These are phyloP conservation scores for Drosophila pachea DNA, from an alignment of 1,140 invertebrate species.

Conservation along the genomic window DNA sequence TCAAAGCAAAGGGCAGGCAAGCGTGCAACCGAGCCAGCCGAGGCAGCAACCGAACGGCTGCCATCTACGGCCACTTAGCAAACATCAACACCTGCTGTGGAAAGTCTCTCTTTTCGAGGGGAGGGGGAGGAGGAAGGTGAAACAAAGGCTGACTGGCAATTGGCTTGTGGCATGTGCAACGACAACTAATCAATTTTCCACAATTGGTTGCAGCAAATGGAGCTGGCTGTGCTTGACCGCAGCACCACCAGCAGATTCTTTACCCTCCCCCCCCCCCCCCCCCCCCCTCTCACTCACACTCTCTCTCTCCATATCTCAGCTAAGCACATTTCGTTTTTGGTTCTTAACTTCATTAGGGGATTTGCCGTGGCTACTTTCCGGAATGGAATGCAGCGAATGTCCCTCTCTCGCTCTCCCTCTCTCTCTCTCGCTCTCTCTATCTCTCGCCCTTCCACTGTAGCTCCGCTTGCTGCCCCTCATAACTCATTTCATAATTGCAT, in stretches of 20 bases:
- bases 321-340: constrained; percentile 4
- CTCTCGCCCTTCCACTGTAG: neutral
- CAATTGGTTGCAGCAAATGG: constrained; percentile 25
- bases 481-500: constrained; percentile 44
- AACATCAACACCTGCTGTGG: constrained; percentile 69
- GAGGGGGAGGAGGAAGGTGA: neutral
- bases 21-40: constrained; percentile 33
- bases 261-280: neutral
- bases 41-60: neutral
- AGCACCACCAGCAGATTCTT: neutral
- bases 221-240: constrained; percentile 47
- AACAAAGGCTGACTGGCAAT: constrained; percentile 69
- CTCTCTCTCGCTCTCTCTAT: neutral
- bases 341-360: constrained; percentile 67
- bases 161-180: constrained; percentile 54
- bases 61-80: constrained; percentile 62
- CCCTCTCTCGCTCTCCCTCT: neutral
- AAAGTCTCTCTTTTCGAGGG: neutral
- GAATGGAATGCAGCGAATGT: neutral
- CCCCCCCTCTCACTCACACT: neutral
- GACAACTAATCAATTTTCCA: constrained; percentile 68
- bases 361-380: constrained; percentile 34
- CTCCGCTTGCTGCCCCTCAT: neutral
- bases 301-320: neutral
- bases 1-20: constrained; percentile 69